Evolutionary conservation across 2,113 vertebrate species (phyloP), one percentile per base, ranked within the genome.

Genomic region (Silurus asotus): DNA sequence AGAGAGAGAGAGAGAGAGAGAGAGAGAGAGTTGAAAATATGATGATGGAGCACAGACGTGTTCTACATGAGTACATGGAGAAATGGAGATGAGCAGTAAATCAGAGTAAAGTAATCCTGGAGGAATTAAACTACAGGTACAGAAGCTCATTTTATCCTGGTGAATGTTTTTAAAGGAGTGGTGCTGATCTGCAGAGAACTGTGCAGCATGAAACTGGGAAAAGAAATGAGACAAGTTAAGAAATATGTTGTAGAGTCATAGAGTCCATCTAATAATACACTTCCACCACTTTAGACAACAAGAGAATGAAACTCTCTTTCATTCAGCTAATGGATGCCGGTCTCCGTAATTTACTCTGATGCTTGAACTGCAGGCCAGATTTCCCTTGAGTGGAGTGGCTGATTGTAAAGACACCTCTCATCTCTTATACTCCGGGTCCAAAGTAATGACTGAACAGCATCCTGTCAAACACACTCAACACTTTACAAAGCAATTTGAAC

Each of bases 271-370:
- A 62, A 59, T 58, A 83, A 72, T 72, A 74, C 70, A 55, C n/a
- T 53, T 69, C 23, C 14, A 82, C 3, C 61, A 11, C 77, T 61
- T 78, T 55, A 78, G 28, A 83, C 53, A 53, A 76, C 15, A n/a
- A 77, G 28, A 79, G 9, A 70, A 48, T 83, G 64, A 64, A 77
- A 85, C 61, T 23, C 58, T 84, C 67, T 61, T 45, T 80, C n/a
- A 77, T 77, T 78, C 62, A 11, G 62, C n/a, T 79, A 77, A 85
- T 79, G 84, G 75, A 79, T 85, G 49, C 62, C 11, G 23, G 84
- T 65, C 84, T 79, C 20, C 25, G 14, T 84, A 67, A 78, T 48
- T 79, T 67, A 78, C 28, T 69, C 11, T n/a, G 51, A 49, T 11
- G 75, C 49, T 48, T 65, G 51, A 65, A n/a, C 51, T 79, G 17